phyloP scores from a whole-genome alignment of 1,140 invertebrate species.

The Aricia agestis region DNA sequence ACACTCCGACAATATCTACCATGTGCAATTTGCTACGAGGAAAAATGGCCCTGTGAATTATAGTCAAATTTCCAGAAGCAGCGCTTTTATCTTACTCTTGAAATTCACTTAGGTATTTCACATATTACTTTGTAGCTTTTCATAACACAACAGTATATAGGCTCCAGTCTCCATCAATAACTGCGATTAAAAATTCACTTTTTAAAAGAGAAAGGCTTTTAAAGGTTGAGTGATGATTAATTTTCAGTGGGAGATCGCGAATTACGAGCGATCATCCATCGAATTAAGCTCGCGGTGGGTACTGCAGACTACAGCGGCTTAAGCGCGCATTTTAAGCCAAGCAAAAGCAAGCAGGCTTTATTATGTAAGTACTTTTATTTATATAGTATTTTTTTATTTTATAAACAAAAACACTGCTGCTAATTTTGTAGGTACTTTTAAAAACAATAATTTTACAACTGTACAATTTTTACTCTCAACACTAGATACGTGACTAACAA shows the following conservation, averaged over 20 bases:
- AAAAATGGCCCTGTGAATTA: slow-evolving; percentile 1
- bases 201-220: neutral
- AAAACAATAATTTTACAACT: too few relatives aligned
- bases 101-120: neutral
- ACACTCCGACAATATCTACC: slow-evolving; percentile 13
- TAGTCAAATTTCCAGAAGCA: neutral
- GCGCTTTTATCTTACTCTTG: neutral
- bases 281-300: neutral
- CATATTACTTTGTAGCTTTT: neutral
- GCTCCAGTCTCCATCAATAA: too few relatives aligned
- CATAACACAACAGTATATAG: too few relatives aligned
- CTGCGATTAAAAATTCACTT: too few relatives aligned
- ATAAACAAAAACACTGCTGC: too few relatives aligned
- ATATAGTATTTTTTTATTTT: neutral
- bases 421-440: too few relatives aligned
- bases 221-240: neutral
- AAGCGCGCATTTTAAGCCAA: neutral
- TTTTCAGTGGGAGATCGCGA: neutral
- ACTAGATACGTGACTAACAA: too few relatives aligned
- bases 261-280: neutral
- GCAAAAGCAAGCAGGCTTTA: neutral
- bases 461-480: too few relatives aligned
- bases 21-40: slow-evolving; percentile 2
- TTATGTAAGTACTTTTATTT: neutral
- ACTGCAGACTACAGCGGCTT: neutral